These are phyloP conservation scores for Mimas tiliae DNA, from an alignment of 2,888 invertebrate species.

Conservation along the genomic window DNA sequence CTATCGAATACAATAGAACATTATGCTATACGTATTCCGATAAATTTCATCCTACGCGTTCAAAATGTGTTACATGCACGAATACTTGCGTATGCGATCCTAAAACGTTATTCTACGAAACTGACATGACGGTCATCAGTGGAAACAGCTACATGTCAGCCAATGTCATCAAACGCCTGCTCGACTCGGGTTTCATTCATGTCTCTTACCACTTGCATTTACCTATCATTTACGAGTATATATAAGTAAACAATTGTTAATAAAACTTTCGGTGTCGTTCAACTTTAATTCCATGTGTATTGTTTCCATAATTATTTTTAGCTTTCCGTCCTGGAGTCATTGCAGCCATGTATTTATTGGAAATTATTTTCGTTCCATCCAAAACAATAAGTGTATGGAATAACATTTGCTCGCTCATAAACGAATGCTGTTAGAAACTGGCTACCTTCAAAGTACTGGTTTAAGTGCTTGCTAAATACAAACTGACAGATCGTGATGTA, in stretches of 20 bases:
- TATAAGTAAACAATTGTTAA: constrained; percentile 36
- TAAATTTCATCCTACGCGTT: constrained; percentile 61
- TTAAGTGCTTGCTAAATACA: neutral
- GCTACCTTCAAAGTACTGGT: constrained; percentile 10
- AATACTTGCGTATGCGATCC: constrained; percentile 55
- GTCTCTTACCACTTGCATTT: constrained; percentile 38
- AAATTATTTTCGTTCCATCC: neutral
- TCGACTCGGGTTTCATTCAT: constrained; percentile 52
- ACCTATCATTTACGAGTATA: constrained; percentile 29
- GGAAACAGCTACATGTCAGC: constrained; percentile 50
- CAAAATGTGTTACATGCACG: constrained; percentile 50
- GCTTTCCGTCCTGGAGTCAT: neutral
- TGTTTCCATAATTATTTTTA: neutral
- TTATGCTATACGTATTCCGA: constrained; percentile 56
- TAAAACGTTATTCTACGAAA: constrained; percentile 64
- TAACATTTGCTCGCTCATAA: constrained; percentile 16
- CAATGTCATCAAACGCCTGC: constrained; percentile 55
- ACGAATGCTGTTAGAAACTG: constrained; percentile 1
- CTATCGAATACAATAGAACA: constrained; percentile 62
- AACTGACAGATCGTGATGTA: constrained; percentile 23
- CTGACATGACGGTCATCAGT: constrained; percentile 49
- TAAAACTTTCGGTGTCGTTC: constrained; percentile 39
- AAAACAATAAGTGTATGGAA: constrained; percentile 1
- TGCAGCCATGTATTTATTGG: neutral
- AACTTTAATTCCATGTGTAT: constrained; percentile 34